Evolutionary conservation across 2,113 vertebrate species (phyloP).

Genomic region (Indicator maculatus): DNA sequence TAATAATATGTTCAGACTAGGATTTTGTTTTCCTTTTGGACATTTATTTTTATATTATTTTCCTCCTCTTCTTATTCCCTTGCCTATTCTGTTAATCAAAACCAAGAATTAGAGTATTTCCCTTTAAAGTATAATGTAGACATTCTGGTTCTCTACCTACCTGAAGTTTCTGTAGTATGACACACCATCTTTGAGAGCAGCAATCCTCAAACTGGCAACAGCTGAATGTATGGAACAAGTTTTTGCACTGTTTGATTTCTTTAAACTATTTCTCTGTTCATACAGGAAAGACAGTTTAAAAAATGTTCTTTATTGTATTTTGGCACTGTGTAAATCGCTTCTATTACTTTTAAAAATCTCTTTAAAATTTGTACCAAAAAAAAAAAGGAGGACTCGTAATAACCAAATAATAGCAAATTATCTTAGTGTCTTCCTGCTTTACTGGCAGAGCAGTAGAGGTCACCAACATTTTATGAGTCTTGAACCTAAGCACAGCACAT

Average conservation of each 20-base stretch:
- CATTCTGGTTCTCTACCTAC: not conserved
- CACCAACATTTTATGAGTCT: not conserved
- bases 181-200: not conserved
- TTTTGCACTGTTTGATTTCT: not conserved
- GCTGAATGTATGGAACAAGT: not conserved
- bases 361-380: not conserved
- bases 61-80: not conserved
- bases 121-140: not conserved
- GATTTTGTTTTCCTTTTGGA: not conserved
- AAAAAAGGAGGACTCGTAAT: not conserved
- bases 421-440: not conserved
- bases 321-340: not conserved
- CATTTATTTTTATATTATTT: not conserved
- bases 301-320: not conserved
- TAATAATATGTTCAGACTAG: not conserved
- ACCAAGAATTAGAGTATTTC: not conserved
- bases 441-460: conserved; percentile 12
- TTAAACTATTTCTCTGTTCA: not conserved
- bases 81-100: not conserved
- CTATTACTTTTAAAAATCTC: not conserved
- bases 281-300: not conserved
- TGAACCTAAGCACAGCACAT: not conserved
- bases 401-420: not conserved
- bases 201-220: not conserved
- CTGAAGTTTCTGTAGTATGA: not conserved